Base-by-base conservation (phyloP, 2,888 invertebrate species). In the Dryomyza anilis region DNA sequence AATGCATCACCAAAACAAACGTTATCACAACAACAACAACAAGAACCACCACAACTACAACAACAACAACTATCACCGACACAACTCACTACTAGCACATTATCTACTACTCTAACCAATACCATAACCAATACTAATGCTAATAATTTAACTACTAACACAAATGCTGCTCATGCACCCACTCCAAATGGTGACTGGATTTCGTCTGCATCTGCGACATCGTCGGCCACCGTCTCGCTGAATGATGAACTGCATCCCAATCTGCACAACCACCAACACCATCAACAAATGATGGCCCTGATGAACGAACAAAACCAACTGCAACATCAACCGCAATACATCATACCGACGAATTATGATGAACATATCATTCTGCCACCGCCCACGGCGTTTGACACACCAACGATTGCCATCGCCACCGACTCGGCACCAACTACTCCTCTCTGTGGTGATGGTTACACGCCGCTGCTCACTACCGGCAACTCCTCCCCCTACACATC, bases 111-210 rank as follows among this genome's bases (percentile, higher is more conserved):
- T 48, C 39, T 67, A 66, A 60, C 56, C 46, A 67, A 66, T 65
- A 43, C 63, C 59, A 64, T 64, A 58, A 79, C 74, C 76, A 70
- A 76, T 72, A 78, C 72, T 72, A 73, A 78, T 78, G 74, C 78
- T 78, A 80, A 78, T 79, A 78, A 77, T 78, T 79, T 78, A 74
- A 77, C 76, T 74, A 78, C 76, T 74, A 75, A 76, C 76, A 79
- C 79, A 78, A 79, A 78, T 74, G 77, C 76, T 77, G 74, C 65
- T 52, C 61, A n/a, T n/a, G n/a, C 65, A n/a, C 16, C 33, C 48
- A 60, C 5, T 14, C 19, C n/a, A 3, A 52, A 36, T 27, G 50
- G 60, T 39, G 60, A 60, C 10, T 60, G 60, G 60, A 52, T 29
- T 21, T 12, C 30, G 36, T 21, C 55, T 14, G 29, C 62, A 16